Conservation (phyloP, 2,113 vertebrate species). For the Gambusia holbrooki region DNA sequence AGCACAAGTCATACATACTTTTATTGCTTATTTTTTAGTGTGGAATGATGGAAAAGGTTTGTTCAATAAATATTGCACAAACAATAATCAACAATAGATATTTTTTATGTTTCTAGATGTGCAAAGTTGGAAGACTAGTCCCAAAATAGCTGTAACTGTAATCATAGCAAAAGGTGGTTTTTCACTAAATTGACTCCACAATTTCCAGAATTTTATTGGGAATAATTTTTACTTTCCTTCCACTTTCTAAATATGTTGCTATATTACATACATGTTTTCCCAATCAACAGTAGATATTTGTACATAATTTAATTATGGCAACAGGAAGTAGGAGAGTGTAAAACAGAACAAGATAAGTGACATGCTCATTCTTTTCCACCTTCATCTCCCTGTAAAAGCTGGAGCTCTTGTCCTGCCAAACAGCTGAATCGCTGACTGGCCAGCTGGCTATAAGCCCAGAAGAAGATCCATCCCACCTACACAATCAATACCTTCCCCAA, state of each 20-base stretch:
- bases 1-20: too few species aligned
- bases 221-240: not conserved
- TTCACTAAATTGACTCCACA: not conserved
- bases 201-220: not conserved
- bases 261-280: not conserved
- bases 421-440: slow-evolving; percentile 56
- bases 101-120: too few species aligned
- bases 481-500: slow-evolving; percentile 51
- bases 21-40: too few species aligned
- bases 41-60: too few species aligned
- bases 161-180: too few species aligned
- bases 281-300: not conserved
- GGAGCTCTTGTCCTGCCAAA: slow-evolving; percentile 16
- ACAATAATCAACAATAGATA: too few species aligned
- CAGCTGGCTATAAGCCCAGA: slow-evolving; percentile 37
- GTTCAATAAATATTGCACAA: too few species aligned
- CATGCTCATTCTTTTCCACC: slow-evolving; percentile 14
- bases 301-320: not conserved
- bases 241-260: not conserved
- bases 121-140: too few species aligned
- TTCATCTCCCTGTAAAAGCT: slow-evolving; percentile 29
- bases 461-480: slow-evolving; percentile 42
- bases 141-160: too few species aligned
- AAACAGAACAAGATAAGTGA: slow-evolving; percentile 28
- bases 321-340: not conserved